Conservation (phyloP, 2,113 vertebrate species). For the Pleuronectes platessa region DNA sequence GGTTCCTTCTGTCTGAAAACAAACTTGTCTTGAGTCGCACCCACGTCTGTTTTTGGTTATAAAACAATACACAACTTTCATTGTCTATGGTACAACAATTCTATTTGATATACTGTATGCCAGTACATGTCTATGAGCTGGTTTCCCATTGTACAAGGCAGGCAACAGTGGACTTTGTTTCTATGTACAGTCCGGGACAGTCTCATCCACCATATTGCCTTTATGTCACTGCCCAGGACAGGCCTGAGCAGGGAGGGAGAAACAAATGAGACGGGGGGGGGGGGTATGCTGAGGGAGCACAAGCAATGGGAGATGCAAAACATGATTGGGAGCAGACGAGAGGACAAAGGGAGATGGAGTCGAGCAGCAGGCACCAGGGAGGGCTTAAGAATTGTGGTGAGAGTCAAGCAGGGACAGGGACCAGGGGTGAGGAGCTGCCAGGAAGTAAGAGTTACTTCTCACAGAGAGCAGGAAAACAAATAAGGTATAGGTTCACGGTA, state of each 20-base stretch:
- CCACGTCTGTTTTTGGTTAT: slow-evolving; percentile 85
- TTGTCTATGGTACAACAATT: slow-evolving; percentile 81
- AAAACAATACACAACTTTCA: slow-evolving; percentile 82
- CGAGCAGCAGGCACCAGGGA: slow-evolving; percentile 56
- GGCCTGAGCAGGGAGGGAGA: slow-evolving; percentile 50
- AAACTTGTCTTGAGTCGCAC: slow-evolving; percentile 82
- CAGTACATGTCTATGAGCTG: slow-evolving; percentile 80
- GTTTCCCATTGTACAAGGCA: slow-evolving; percentile 79
- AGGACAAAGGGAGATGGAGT: slow-evolving; percentile 30
- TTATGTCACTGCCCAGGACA: slow-evolving; percentile 71
- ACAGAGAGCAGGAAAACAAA: slow-evolving; percentile 32
- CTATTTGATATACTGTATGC: slow-evolving; percentile 79
- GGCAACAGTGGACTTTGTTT: slow-evolving; percentile 79
- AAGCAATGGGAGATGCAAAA: slow-evolving; percentile 58
- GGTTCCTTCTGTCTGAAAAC: slow-evolving; percentile 79
- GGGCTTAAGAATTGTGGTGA: slow-evolving; percentile 45
- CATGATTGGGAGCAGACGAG: slow-evolving; percentile 47
- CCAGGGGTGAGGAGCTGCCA: slow-evolving; percentile 51
- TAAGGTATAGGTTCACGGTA: slow-evolving; percentile 23
- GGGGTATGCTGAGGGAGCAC: slow-evolving; percentile 40
- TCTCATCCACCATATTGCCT: slow-evolving; percentile 81
- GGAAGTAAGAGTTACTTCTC: slow-evolving; percentile 46
- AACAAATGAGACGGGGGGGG: slow-evolving; percentile 37
- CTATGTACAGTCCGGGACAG: slow-evolving; percentile 82
- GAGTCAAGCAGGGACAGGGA: slow-evolving; percentile 49